These are phyloP conservation scores for Watsonalla cultraria DNA, from an alignment of 2,888 invertebrate species.

Conservation along the genomic window DNA sequence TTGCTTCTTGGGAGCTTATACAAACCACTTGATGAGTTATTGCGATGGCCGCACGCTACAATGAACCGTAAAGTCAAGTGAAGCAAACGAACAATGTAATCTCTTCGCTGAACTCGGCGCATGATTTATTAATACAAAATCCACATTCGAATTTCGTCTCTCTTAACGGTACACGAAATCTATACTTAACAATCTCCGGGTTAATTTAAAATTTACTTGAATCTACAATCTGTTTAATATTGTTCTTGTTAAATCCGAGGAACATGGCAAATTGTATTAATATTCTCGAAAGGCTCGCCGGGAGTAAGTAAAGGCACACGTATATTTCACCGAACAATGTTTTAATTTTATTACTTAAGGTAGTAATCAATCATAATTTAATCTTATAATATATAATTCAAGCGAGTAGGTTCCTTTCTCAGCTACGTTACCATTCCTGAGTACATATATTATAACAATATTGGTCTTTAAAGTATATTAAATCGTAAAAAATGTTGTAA, in stretches of 20 bases:
- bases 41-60: constrained; percentile 41
- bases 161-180: constrained; percentile 38
- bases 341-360: too few species aligned
- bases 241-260: neutral
- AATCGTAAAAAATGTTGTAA: too few species aligned
- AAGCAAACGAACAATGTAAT: constrained; percentile 59
- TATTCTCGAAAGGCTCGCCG: too few species aligned
- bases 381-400: too few species aligned
- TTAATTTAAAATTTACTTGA: constrained; percentile 30
- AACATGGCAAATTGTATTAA: neutral
- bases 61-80: constrained; percentile 45
- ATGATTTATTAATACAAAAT: constrained; percentile 54
- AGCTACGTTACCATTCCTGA: too few species aligned
- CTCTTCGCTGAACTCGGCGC: constrained; percentile 43
- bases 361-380: too few species aligned
- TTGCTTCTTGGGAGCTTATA: constrained; percentile 12
- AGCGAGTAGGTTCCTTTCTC: too few species aligned
- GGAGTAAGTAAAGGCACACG: too few species aligned
- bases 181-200: constrained; percentile 40
- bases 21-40: constrained; percentile 34
- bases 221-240: neutral
- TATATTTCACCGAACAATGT: too few species aligned
- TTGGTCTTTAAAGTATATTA: too few species aligned
- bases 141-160: constrained; percentile 43
- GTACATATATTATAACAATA: too few species aligned